These are phyloP conservation scores for Merops nubicus DNA, from an alignment of 2,113 vertebrate genomes.

Conservation along the genomic window DNA sequence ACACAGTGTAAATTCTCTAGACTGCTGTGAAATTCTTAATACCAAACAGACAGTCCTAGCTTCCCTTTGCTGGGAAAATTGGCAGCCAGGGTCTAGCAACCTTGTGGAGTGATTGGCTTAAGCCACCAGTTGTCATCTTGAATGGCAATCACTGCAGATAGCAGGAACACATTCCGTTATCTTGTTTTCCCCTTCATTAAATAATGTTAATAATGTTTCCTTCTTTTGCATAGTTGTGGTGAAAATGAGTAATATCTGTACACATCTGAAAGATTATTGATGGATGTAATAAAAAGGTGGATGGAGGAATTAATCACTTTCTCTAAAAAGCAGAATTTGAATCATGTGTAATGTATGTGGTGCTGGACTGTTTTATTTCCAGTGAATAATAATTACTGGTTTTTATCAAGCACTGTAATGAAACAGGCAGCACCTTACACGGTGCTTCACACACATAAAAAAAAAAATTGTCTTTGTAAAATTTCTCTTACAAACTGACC, in stretches of 20 bases:
- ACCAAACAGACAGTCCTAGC: neutral
- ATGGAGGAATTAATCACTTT: neutral
- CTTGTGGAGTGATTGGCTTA: neutral
- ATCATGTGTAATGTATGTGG: neutral
- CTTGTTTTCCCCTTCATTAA: neutral
- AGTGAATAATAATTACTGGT: neutral
- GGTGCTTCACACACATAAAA: neutral
- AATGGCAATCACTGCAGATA: neutral
- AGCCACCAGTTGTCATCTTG: neutral
- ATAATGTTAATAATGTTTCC: neutral
- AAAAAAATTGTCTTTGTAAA: neutral
- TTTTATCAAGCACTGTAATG: neutral
- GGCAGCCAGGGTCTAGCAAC: neutral
- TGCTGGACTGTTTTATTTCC: neutral
- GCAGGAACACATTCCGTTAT: neutral
- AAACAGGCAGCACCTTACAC: neutral
- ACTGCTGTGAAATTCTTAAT: neutral
- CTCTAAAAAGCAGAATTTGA: neutral
- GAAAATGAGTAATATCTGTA: neutral
- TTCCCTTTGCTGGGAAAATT: neutral
- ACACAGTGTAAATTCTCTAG: neutral
- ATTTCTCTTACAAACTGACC: neutral
- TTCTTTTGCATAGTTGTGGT: neutral
- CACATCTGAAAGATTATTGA: neutral
- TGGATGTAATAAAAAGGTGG: neutral